These are phyloP conservation scores for Lophochroa leadbeateri DNA, from an alignment of 2,113 vertebrate species.

Conservation along the genomic window DNA sequence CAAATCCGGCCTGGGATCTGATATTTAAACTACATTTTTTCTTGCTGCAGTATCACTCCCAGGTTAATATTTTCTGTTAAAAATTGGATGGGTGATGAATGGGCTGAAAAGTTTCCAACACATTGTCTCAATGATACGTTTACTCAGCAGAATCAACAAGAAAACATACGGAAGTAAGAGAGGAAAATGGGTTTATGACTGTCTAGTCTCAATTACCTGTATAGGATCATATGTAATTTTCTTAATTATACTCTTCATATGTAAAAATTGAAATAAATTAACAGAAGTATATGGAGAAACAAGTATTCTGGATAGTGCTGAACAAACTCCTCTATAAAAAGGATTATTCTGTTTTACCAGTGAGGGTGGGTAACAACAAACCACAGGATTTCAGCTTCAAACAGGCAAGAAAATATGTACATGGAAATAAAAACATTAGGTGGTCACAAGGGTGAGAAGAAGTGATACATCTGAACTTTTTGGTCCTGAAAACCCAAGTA, in stretches of 20 bases:
- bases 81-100: background rate
- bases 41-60: background rate
- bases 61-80: background rate
- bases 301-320: background rate
- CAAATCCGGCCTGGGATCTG: background rate
- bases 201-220: background rate
- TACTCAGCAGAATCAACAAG: background rate
- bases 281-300: background rate
- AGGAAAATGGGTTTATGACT: background rate
- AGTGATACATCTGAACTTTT: background rate
- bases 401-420: background rate
- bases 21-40: background rate
- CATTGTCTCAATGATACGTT: background rate
- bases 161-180: background rate
- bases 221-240: background rate
- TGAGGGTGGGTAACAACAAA: background rate
- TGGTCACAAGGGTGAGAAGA: background rate
- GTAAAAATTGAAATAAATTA: background rate
- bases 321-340: background rate
- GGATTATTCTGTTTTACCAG: background rate
- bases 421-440: background rate
- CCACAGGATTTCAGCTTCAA: background rate
- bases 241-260: background rate
- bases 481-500: background rate
- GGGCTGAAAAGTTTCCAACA: background rate